Base-by-base conservation (phyloP, 2,888 invertebrate genomes). In the Venustoraphidia nigricollis region DNA sequence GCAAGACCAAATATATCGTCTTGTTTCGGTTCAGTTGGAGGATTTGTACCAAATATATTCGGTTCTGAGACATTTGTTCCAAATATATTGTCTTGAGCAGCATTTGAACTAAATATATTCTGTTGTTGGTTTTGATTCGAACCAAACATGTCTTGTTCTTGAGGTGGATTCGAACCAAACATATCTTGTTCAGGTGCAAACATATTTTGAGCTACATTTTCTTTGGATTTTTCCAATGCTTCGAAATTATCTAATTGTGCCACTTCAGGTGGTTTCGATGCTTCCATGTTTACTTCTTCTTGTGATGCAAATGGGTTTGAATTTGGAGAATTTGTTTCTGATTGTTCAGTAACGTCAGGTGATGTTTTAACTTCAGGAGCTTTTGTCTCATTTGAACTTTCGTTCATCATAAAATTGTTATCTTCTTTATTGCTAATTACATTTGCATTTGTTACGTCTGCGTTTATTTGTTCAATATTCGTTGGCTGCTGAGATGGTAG, bases 401-500 rank as follows among this genome's bases (percentile, higher is more conserved):
- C 37, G 17, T 38, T 36, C n/a, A 34, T 40, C 9, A 10, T 10
- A 9, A 41, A 39, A n/a, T 27, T 10, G 11, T 14, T 46, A 17
- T 34, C 37, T 37, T 36, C 39, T 10, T 13, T 13, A 44, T 45
- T 2, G 52, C 38, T 36, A 49, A 46, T 13, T 34, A 37, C 3
- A 38, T 10, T 35, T 14, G 45, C 8, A n/a, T 10, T 14, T 13
- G 35, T 36, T 46, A 78, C 78, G 43, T 70, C 77, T 59, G 77
- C 75, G 51, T 74, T 78, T 8, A 73, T 70, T 39, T 77, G 76
- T 53, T 70, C 70, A 1, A 63, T 52, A 44, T 65, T 68, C 27
- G 27, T 40, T 50, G 51, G 45, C 27, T 51, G 45, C 11, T 57
- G 50, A 37, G 53, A 51, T 38, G 54, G 47, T 6, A 27, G 6